These are phyloP conservation scores for Globicephala melas DNA, from an alignment of 2,113 vertebrate species.

Conservation along the genomic window DNA sequence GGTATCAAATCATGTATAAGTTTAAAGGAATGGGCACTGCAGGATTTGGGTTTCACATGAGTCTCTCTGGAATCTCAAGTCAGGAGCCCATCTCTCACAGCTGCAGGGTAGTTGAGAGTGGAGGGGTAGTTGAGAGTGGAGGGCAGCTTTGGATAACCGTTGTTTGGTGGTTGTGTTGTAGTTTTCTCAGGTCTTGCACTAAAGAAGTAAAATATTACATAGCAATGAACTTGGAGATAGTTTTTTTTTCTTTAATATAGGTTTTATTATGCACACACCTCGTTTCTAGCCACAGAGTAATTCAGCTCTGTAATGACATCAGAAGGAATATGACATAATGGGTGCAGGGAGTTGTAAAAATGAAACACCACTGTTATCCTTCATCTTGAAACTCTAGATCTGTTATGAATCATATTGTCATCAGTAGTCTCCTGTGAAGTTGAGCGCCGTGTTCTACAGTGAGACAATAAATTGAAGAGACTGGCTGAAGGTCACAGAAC, in stretches of 20 bases:
- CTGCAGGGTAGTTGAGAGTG: neutral
- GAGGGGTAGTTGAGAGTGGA: neutral
- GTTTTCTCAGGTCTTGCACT: neutral
- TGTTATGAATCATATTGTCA: neutral
- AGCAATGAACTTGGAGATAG: neutral
- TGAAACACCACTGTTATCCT: neutral
- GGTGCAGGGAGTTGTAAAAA: neutral
- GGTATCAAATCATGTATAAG: neutral
- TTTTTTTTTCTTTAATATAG: neutral
- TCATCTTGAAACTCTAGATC: neutral
- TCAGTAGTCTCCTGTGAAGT: neutral
- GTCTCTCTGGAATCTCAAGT: neutral
- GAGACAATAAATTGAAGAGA: neutral
- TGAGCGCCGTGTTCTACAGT: neutral
- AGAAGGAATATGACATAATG: neutral
- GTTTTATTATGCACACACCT: neutral
- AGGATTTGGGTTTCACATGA: neutral
- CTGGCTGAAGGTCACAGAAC: neutral
- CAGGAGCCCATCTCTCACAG: fast-evolving
- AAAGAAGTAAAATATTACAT: neutral
- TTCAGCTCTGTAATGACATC: neutral
- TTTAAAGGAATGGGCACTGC: neutral
- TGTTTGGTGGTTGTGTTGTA: neutral
- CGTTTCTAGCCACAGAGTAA: neutral
- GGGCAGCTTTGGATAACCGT: neutral